phyloP scores from a whole-genome alignment of 2,888 invertebrate species.

The Hetaerina titia region DNA sequence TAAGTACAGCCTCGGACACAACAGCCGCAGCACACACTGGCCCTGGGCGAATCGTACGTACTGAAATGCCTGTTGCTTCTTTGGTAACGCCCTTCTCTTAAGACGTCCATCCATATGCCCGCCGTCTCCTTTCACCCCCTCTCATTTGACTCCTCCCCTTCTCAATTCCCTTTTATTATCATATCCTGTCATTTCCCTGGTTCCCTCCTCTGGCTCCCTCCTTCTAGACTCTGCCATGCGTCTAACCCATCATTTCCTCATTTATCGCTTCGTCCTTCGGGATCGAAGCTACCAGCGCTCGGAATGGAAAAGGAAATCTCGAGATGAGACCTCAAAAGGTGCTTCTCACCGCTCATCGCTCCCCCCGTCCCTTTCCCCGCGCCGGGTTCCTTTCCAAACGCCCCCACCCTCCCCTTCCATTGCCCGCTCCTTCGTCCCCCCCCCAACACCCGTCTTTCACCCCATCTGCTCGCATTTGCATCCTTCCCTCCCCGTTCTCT shows the following conservation, averaged over 20 bases:
- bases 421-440: background rate
- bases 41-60: background rate
- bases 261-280: conserved; percentile 62
- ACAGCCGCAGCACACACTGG: background rate
- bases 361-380: background rate
- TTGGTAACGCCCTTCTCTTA: background rate
- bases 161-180: conserved; percentile 46
- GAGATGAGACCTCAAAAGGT: conserved; percentile 34
- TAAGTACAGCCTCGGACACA: background rate
- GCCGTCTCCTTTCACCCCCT: background rate
- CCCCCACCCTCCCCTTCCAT: background rate
- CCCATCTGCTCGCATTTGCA: conserved; percentile 14
- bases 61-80: background rate
- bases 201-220: background rate
- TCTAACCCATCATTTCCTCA: conserved; percentile 59
- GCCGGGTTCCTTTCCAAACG: background rate
- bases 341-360: conserved; percentile 21
- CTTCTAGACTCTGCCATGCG: background rate
- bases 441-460: too few relatives aligned
- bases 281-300: conserved; percentile 30
- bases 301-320: background rate
- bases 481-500: background rate
- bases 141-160: background rate
- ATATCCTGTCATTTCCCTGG: conserved; percentile 27
- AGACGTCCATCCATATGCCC: background rate